Conservation (phyloP, 1,140 invertebrate genomes). For the Vanessa tameamea region DNA sequence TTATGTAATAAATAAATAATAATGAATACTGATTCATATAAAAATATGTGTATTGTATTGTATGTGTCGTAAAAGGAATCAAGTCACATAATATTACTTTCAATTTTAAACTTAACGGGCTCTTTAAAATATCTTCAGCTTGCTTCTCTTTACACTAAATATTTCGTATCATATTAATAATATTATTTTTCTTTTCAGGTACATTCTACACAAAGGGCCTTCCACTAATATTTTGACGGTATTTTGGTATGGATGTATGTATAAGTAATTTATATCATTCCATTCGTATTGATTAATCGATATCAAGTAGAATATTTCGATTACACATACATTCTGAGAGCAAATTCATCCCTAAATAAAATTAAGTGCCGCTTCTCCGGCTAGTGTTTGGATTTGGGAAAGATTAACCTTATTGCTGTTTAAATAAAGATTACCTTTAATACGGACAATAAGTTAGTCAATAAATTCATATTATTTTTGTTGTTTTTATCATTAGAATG, state of each 20-base stretch:
- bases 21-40: too few relatives aligned
- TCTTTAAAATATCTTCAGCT: too few relatives aligned
- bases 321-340: constrained; percentile 9
- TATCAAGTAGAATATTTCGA: constrained; percentile 16
- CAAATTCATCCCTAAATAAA: constrained; percentile 26
- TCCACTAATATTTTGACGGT: too few relatives aligned
- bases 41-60: too few relatives aligned
- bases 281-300: not conserved
- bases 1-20: too few relatives aligned
- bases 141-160: not conserved
- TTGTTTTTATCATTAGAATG: too few relatives aligned
- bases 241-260: too few relatives aligned
- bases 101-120: too few relatives aligned
- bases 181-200: constrained; percentile 20
- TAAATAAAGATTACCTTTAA: constrained; percentile 13
- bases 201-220: not conserved
- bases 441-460: not conserved
- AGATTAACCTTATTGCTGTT: constrained; percentile 15
- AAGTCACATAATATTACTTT: too few relatives aligned
- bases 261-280: too few relatives aligned
- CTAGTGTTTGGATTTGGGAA: constrained; percentile 8
- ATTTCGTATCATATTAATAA: not conserved
- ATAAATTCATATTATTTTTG: not conserved
- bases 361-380: not conserved
- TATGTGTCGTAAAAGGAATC: too few relatives aligned